These are phyloP conservation scores for Acrocephalus kingi DNA, from an alignment of 2,113 vertebrate species.

Conservation along the genomic window DNA sequence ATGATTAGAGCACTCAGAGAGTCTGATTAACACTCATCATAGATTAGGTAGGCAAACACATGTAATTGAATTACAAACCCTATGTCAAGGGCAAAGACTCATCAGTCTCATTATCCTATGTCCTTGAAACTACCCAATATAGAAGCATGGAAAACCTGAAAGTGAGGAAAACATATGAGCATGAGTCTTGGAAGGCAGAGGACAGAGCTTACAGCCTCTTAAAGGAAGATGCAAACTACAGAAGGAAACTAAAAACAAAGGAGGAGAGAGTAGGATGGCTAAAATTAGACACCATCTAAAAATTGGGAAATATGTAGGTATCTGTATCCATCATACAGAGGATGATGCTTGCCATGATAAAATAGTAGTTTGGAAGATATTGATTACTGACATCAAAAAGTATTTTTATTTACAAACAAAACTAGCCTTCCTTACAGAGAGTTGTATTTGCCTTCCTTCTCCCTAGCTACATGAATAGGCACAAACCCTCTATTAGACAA, in stretches of 20 bases:
- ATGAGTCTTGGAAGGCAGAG: background rate
- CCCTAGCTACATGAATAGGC: background rate
- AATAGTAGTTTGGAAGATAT: background rate
- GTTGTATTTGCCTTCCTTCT: background rate
- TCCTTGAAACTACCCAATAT: background rate
- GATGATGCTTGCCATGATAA: background rate
- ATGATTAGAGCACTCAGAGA: background rate
- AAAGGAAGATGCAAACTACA: background rate
- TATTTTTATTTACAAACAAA: background rate
- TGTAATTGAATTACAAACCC: background rate
- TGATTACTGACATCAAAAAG: background rate
- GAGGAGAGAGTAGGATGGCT: background rate
- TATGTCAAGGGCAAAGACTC: background rate
- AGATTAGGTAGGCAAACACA: background rate
- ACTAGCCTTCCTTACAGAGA: background rate
- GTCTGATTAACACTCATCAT: background rate
- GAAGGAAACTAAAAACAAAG: background rate
- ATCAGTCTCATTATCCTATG: background rate
- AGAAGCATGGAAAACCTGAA: background rate
- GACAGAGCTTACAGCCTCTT: background rate
- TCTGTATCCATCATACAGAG: background rate
- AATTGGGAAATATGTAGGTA: background rate
- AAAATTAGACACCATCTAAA: background rate
- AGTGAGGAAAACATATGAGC: background rate
- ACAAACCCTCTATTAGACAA: background rate